phyloP scores from a whole-genome alignment of 92 coral and sea anemone genomes.

The Diadumene lineata region DNA sequence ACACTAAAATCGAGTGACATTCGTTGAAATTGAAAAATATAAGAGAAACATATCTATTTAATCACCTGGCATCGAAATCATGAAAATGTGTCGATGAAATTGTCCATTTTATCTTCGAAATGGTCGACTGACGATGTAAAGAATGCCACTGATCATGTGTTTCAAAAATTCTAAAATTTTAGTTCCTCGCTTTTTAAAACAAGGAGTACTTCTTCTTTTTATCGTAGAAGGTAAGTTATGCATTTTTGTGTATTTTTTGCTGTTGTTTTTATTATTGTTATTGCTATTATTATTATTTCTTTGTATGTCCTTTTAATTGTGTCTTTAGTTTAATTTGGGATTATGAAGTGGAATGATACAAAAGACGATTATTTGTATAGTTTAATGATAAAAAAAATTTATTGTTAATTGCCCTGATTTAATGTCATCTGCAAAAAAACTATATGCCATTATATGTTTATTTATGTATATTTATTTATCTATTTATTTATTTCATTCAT shows the following conservation, averaged over 20 bases:
- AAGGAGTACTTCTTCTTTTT: not conserved
- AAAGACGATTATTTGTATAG: too few species aligned
- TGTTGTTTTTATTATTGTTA: not conserved
- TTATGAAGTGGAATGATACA: too few species aligned
- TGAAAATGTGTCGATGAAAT: not conserved
- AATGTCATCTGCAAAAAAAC: too few species aligned
- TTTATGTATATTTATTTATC: too few species aligned
- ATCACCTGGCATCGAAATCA: not conserved
- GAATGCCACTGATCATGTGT: not conserved
- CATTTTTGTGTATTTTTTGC: not conserved
- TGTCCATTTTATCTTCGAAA: not conserved
- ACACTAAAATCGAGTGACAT: conserved; percentile 3
- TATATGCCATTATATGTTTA: too few species aligned
- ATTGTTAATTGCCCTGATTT: too few species aligned
- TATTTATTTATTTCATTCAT: too few species aligned
- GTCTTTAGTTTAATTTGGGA: too few species aligned
- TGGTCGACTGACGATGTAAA: conserved; percentile 18
- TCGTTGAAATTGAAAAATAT: not conserved
- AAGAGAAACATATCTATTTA: not conserved
- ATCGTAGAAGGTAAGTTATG: conserved; percentile 12
- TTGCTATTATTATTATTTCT: not conserved
- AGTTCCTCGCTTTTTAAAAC: not conserved
- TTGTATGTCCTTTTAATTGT: not conserved
- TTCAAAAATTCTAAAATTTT: not conserved
- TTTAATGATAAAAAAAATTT: too few species aligned